Evolutionary conservation across 1,140 invertebrate species (phyloP).

Genomic region (Artemia franciscana): DNA sequence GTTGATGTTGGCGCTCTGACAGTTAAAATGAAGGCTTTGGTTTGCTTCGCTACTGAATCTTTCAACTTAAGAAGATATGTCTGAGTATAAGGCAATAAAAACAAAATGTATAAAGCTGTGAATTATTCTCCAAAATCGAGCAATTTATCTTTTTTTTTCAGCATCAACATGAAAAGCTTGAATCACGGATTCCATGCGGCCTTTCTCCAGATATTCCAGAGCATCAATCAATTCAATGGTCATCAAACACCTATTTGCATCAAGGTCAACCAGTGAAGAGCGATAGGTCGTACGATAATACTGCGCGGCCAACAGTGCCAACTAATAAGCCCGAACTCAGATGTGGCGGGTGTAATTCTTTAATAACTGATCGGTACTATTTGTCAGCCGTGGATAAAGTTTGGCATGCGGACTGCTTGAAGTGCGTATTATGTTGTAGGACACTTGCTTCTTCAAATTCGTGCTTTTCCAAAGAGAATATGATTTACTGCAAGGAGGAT

Average conservation of each 20-base stretch:
- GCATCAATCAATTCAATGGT: not conserved
- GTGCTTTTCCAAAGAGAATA: slow-evolving; percentile 13
- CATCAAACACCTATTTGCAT: not conserved
- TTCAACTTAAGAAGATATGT: no score
- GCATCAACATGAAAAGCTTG: not conserved
- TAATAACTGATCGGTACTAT: slow-evolving; percentile 68
- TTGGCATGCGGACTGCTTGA: slow-evolving; percentile 14
- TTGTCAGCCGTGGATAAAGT: slow-evolving; percentile 61
- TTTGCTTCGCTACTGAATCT: no score
- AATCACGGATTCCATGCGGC: not conserved
- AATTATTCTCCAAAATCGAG: no score
- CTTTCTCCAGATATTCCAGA: not conserved
- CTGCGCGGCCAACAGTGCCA: no score
- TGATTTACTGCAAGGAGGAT: slow-evolving; percentile 14
- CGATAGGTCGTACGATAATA: not conserved
- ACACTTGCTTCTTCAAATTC: slow-evolving; percentile 13
- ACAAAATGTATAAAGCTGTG: no score
- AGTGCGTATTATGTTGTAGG: slow-evolving; percentile 11
- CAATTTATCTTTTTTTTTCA: not conserved
- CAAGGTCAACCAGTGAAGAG: not conserved
- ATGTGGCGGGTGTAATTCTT: slow-evolving; percentile 60
- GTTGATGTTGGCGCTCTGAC: no score
- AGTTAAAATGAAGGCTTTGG: no score
- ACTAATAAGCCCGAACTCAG: not conserved
- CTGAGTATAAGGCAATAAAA: no score